Evolutionary conservation across 23 tunicate species (phyloP), one percentile per base, ranked within the genome.

Genomic region (Botrylloides violaceus): DNA sequence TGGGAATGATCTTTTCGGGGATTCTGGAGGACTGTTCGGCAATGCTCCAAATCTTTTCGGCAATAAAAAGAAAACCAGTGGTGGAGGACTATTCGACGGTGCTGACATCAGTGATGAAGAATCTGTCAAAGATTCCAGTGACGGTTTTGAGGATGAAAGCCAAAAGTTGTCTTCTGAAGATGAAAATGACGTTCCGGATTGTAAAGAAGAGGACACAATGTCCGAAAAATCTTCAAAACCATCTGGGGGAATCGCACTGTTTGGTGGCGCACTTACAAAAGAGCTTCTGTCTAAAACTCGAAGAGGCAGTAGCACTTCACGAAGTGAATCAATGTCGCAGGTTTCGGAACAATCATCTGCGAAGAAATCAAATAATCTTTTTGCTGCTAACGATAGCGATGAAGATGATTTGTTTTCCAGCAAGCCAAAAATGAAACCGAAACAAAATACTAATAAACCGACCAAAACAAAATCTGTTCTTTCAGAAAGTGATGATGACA

Each of bases 221-320:
- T 70, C 38, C 20, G 66, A 87, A 77, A 80, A 75, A 48, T 2
- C 75, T n/a, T 48, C 61, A 27, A 84, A 84, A 53, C 88, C 88
- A 2, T 5, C 25, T 58, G 96, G 96, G 2, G 96, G 96, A 21
- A 78, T 88, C 1, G 73, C 84, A 12, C 19, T 88, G 72, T 88
- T 88, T 58, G 87, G 96, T 25, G 96, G 88, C 25, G 96, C 88
- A 6, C 82, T 88, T 32, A 77, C 64, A 21, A 88, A 88, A 65
- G 84, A 86, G 2, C 80, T 88, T 37, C 80, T 88, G 4, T 22
- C 29, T n/a, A 68, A 68, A 28, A 35, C 26, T 4, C 12, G 58
- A 68, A 63, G 36, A 31, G 70, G 29, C 18, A 63, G 70, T 31
- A 28, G 26, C 58, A 37, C 74, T 32, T 23, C 56, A 23, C 21